Conservation (phyloP, 1,140 invertebrate genomes). For the Ruditapes philippinarum region DNA sequence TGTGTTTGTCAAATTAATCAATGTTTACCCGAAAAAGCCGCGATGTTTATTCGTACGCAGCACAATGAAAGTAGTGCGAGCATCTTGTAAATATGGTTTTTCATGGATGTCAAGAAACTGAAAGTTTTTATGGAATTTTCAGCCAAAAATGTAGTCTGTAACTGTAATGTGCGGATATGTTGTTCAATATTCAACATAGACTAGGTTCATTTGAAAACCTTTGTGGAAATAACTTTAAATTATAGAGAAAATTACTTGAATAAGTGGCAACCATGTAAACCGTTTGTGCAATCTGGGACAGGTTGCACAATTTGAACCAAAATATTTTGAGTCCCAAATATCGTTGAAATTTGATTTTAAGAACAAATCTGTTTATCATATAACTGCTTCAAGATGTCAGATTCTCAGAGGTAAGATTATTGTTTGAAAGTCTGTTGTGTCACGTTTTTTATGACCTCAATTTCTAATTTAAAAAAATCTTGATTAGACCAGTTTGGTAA, state of each 20-base stretch:
- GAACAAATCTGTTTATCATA: background rate
- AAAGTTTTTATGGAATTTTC: slow-evolving; percentile 35
- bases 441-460: slow-evolving; percentile 2
- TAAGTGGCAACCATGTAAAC: slow-evolving; percentile 47
- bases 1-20: too few species aligned
- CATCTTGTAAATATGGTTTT: slow-evolving; percentile 54
- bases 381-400: background rate
- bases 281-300: slow-evolving; percentile 38
- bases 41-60: background rate
- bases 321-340: slow-evolving; percentile 18
- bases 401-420: slow-evolving; percentile 8
- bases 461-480: background rate
- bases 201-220: background rate
- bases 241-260: background rate
- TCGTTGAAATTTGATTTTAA: background rate
- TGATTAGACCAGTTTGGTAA: background rate
- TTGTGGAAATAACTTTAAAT: background rate
- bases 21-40: too few species aligned
- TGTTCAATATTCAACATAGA: background rate
- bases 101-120: slow-evolving; percentile 31
- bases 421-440: background rate
- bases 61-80: slow-evolving; percentile 30
- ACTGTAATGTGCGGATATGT: background rate
- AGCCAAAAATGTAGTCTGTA: background rate
- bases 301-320: background rate